Evolutionary conservation across 2,888 invertebrate genomes (phyloP).

Genomic region (Palloptera scutellata): DNA sequence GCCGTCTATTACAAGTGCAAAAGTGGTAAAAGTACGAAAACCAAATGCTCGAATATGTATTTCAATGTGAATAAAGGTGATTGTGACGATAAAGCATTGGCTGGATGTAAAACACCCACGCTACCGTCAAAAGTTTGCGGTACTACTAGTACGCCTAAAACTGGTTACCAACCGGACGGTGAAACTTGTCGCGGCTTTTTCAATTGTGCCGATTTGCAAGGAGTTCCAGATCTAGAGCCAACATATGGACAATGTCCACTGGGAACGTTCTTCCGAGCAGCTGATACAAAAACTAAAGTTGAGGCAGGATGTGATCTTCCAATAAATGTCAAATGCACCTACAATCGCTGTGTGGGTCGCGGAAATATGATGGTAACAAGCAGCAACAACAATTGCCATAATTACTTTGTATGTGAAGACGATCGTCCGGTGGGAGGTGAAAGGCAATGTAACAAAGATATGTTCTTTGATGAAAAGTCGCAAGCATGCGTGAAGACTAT

Average conservation of each 20-base stretch:
- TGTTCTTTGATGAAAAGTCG: slow-evolving; percentile 52
- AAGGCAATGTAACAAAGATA: slow-evolving; percentile 45
- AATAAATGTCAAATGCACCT: slow-evolving; percentile 43
- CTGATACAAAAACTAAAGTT: background rate
- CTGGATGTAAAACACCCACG: slow-evolving; percentile 49
- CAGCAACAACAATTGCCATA: slow-evolving; percentile 50
- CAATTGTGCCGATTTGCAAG: slow-evolving; percentile 42
- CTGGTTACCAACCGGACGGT: slow-evolving; percentile 41
- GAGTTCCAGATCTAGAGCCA: slow-evolving; percentile 47
- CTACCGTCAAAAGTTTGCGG: slow-evolving; percentile 42
- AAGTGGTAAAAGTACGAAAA: slow-evolving; percentile 27
- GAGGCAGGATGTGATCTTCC: slow-evolving; percentile 43
- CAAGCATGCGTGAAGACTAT: slow-evolving; percentile 45
- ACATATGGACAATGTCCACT: slow-evolving; percentile 51
- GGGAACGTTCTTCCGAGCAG: slow-evolving; percentile 49
- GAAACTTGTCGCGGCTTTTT: slow-evolving; percentile 57
- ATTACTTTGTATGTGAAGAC: slow-evolving; percentile 49
- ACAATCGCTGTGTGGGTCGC: slow-evolving; percentile 59
- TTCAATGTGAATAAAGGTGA: slow-evolving; percentile 45
- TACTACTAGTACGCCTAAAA: slow-evolving; percentile 19
- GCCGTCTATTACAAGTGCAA: slow-evolving; percentile 51
- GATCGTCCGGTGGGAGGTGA: slow-evolving; percentile 31
- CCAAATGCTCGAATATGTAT: slow-evolving; percentile 43
- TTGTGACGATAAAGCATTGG: slow-evolving; percentile 43
- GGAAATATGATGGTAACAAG: slow-evolving; percentile 48